A percentile compares a stretch with the other conserved stretches of the same genome.
Conservation (phyloP, 92 coral and sea anemone species). For the Porites divaricata region DNA sequence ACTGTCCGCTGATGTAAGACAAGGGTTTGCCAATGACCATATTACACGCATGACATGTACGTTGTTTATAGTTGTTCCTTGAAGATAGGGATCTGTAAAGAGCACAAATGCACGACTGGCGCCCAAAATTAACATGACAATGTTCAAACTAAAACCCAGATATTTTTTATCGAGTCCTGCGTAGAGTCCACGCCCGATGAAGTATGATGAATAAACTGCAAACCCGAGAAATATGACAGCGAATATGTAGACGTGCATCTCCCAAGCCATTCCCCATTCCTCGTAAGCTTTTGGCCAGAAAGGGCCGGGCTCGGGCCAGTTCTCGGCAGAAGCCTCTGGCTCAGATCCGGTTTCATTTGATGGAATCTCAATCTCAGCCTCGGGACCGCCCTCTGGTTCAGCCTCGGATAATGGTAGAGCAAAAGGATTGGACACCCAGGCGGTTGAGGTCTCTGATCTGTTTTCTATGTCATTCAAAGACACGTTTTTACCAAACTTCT, state of each 20-base stretch:
- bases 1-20: conserved; percentile 52
- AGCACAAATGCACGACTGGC: conserved; percentile 36
- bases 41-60: conserved; percentile 27
- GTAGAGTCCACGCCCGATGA: conserved; percentile 1
- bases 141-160: conserved; percentile 29
- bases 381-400: background rate
- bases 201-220: conserved; percentile 20
- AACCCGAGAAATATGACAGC: conserved; percentile 34
- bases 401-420: background rate
- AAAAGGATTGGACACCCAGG: background rate
- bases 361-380: background rate
- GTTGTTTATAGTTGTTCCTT: conserved; percentile 35
- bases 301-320: conserved; percentile 57
- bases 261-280: conserved; percentile 55
- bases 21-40: conserved; percentile 52
- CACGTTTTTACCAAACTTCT: background rate
- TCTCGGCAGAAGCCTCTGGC: conserved; percentile 28
- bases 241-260: conserved; percentile 44
- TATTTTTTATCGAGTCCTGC: conserved; percentile 32
- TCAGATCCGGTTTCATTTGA: conserved; percentile 23
- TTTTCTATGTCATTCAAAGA: background rate
- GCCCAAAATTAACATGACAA: conserved; percentile 42
- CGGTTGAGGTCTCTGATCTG: background rate
- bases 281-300: conserved; percentile 41
- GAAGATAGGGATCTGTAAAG: conserved; percentile 47